phyloP scores from a whole-genome alignment of 1,140 invertebrate species.

The Orchestia grillus region DNA sequence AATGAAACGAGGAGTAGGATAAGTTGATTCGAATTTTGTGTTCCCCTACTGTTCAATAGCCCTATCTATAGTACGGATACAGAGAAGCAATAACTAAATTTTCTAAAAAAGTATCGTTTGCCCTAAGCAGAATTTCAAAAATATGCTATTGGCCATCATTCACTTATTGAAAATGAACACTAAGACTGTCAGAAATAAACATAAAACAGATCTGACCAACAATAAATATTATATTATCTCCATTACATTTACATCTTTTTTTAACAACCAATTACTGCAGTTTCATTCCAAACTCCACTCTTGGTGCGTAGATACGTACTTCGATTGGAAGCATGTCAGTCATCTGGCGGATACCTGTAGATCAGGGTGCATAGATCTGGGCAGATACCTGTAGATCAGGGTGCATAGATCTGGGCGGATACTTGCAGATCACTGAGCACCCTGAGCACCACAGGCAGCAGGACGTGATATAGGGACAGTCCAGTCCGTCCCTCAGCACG shows the following conservation, averaged over 20 bases:
- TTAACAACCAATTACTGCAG: neutral
- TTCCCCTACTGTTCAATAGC: neutral
- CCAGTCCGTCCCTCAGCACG: too few relatives aligned
- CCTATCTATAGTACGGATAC: neutral
- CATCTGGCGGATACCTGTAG: neutral
- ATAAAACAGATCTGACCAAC: neutral
- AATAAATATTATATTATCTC: neutral
- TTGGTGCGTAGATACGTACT: neutral
- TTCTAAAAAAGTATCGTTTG: neutral
- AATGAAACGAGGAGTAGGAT: too few relatives aligned
- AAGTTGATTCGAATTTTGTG: neutral
- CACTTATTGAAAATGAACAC: too few relatives aligned
- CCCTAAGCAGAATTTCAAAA: neutral
- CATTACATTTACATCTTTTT: neutral
- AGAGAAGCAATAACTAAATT: neutral
- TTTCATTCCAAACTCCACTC: neutral
- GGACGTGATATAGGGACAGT: too few relatives aligned
- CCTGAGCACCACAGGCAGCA: too few relatives aligned
- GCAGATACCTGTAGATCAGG: neutral
- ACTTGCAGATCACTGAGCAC: neutral
- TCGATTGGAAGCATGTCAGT: neutral
- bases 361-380: neutral
- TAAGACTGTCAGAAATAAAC: neutral
- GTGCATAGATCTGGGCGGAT: neutral
- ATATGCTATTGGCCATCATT: neutral